Evolutionary conservation across 2,113 vertebrate species (phyloP).

Genomic region (Pterocles burchelli): DNA sequence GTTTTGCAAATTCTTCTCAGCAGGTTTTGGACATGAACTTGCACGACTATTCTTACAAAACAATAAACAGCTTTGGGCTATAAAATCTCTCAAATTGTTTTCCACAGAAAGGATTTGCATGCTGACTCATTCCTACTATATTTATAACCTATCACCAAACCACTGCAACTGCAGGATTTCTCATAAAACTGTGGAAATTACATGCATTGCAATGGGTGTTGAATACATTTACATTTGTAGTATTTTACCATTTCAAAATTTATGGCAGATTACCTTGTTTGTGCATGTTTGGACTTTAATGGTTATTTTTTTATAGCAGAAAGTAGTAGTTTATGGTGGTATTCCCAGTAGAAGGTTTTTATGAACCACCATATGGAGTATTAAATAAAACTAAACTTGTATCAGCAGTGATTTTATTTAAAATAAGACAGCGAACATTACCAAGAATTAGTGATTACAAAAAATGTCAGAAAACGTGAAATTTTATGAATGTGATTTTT

Average conservation of each 20-base stretch:
- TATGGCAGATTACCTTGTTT: constrained; percentile 86
- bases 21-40: constrained; percentile 78
- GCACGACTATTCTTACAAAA: constrained; percentile 77
- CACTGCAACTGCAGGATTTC: constrained; percentile 75
- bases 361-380: constrained; percentile 79
- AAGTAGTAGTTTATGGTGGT: constrained; percentile 81
- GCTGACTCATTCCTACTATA: constrained; percentile 81
- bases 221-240: constrained; percentile 82
- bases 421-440: constrained; percentile 67
- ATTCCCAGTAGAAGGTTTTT: constrained; percentile 82
- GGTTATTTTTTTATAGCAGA: constrained; percentile 80
- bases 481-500: constrained; percentile 6
- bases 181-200: constrained; percentile 83
- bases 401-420: constrained; percentile 69
- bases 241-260: constrained; percentile 81
- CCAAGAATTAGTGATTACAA: constrained; percentile 70
- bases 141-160: constrained; percentile 78
- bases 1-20: constrained; percentile 74
- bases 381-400: constrained; percentile 75
- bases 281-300: constrained; percentile 81
- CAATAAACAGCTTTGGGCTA: constrained; percentile 80
- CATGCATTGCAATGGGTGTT: constrained; percentile 75
- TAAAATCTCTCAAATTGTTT: constrained; percentile 80
- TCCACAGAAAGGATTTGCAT: constrained; percentile 79
- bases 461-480: constrained; percentile 38